phyloP scores from a whole-genome alignment of 2,888 invertebrate genomes.

The Pemphredon lugubris region DNA sequence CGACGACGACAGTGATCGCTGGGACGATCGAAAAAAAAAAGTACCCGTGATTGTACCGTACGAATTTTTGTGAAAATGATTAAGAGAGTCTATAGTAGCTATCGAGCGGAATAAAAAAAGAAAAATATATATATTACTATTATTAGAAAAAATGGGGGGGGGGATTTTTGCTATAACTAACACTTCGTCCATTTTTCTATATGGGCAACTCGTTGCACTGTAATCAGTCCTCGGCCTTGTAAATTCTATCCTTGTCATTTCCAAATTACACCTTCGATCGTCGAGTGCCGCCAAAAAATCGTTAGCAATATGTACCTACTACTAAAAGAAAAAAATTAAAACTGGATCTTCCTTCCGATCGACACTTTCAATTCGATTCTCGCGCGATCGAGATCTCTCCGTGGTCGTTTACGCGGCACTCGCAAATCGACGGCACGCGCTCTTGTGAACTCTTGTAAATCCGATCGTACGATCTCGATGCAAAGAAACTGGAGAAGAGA shows the following conservation, averaged over 20 bases:
- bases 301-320: background rate
- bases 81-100: conserved; percentile 56
- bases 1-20: conserved; percentile 54
- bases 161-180: conserved; percentile 71
- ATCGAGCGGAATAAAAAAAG: conserved; percentile 49
- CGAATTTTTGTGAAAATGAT: conserved; percentile 45
- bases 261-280: conserved; percentile 27
- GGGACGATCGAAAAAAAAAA: conserved; percentile 57
- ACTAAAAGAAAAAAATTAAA: background rate
- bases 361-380: background rate
- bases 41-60: conserved; percentile 57
- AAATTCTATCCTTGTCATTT: conserved; percentile 64
- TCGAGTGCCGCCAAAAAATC: conserved; percentile 23
- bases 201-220: conserved; percentile 72
- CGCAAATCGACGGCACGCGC: conserved; percentile 9
- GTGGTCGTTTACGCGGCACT: conserved; percentile 13
- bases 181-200: conserved; percentile 76
- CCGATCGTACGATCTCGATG: conserved; percentile 37
- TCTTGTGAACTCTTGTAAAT: conserved; percentile 31
- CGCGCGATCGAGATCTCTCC: background rate
- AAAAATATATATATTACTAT: conserved; percentile 44
- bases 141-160: conserved; percentile 42
- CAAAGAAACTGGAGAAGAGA: conserved; percentile 36
- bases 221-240: conserved; percentile 68
- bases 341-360: background rate